Percentiles rank a stretch among this genome's conserved stretches.
Evolutionary conservation across 2,888 invertebrate genomes (phyloP).

Genomic region (Disparrhopalites patrizii): DNA sequence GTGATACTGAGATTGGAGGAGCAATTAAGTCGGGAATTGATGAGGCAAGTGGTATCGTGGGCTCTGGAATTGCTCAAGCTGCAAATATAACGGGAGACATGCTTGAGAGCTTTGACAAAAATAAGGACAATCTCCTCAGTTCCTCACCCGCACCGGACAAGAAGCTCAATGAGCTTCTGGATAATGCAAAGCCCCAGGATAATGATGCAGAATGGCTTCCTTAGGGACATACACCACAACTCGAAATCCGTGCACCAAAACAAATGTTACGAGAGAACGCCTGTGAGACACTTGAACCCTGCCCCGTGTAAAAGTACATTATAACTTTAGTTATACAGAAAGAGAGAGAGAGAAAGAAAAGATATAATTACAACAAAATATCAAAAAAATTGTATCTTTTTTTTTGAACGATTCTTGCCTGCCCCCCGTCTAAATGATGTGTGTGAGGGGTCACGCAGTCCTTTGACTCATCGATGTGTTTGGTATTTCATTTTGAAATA

Average conservation of each 20-base stretch:
- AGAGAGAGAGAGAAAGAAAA: no score
- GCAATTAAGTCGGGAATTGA: conserved; percentile 45
- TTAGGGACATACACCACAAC: not conserved
- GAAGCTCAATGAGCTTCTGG: conserved; percentile 42
- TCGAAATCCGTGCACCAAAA: no score
- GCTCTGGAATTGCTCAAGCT: conserved; percentile 46
- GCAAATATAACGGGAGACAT: conserved; percentile 44
- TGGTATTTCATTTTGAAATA: no score
- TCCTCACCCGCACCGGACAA: conserved; percentile 30
- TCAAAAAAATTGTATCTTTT: not conserved
- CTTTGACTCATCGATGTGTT: no score
- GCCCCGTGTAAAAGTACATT: no score
- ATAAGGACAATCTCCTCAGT: conserved; percentile 23
- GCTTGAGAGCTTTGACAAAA: conserved; percentile 41
- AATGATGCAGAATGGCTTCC: conserved; percentile 47
- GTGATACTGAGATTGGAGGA: conserved; percentile 42
- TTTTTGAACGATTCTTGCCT: no score
- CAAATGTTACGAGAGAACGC: not conserved
- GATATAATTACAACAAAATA: not conserved
- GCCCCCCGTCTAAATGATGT: no score
- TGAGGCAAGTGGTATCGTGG: conserved; percentile 46
- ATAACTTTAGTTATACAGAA: no score
- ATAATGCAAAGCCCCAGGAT: conserved; percentile 44
- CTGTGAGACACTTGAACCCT: no score
- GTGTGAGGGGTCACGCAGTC: no score